These are phyloP conservation scores for Characodon lateralis DNA, from an alignment of 2,797 vertebrate species.

Conservation along the genomic window DNA sequence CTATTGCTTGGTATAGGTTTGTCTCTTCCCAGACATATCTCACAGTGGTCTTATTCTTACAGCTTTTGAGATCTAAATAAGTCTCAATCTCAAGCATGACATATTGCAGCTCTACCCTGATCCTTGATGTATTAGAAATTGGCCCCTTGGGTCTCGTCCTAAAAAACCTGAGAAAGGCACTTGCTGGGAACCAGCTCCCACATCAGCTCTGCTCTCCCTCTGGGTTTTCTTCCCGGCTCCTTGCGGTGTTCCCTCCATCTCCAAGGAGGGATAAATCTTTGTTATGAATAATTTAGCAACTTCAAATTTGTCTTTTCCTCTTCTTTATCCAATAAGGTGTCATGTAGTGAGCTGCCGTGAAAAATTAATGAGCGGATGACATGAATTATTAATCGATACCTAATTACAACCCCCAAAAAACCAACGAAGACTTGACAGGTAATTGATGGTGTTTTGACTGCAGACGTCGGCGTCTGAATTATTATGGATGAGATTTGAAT, in stretches of 20 bases:
- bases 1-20: neutral
- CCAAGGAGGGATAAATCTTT: slow-evolving; percentile 72
- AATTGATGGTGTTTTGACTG: slow-evolving; percentile 81
- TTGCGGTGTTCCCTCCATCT: slow-evolving; percentile 35
- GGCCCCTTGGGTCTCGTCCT: slow-evolving; percentile 64
- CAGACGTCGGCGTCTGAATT: slow-evolving; percentile 67
- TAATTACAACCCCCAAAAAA: slow-evolving; percentile 74
- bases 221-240: slow-evolving; percentile 35
- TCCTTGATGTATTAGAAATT: slow-evolving; percentile 62
- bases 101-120: slow-evolving; percentile 48
- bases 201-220: slow-evolving; percentile 49
- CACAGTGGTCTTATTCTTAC: slow-evolving; percentile 18
- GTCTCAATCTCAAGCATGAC: slow-evolving; percentile 41
- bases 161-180: slow-evolving; percentile 62
- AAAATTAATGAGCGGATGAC: slow-evolving; percentile 70
- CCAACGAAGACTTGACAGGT: slow-evolving; percentile 61
- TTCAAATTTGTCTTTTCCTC: slow-evolving; percentile 77
- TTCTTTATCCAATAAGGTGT: slow-evolving; percentile 78
- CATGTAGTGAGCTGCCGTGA: slow-evolving; percentile 59
- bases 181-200: slow-evolving; percentile 36
- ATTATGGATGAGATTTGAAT: slow-evolving; percentile 75
- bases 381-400: slow-evolving; percentile 81
- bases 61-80: slow-evolving; percentile 56
- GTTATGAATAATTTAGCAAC: slow-evolving; percentile 77
- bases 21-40: slow-evolving; percentile 18